Base-by-base conservation (phyloP, 2,888 invertebrate species). In the Lottia scabra region DNA sequence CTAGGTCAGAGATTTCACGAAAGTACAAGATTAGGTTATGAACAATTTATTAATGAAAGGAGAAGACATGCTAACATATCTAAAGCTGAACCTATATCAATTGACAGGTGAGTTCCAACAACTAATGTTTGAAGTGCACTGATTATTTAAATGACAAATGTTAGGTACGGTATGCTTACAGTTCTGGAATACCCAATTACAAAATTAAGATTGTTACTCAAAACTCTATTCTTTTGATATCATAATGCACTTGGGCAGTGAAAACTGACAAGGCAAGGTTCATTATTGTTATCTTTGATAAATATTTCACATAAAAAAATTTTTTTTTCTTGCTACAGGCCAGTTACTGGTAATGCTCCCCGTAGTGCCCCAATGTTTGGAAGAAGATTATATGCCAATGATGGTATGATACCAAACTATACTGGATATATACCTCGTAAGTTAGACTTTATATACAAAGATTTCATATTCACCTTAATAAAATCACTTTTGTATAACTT, bases 361-460 rank as follows among this genome's bases (percentile, higher is more conserved):
- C 56, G 56, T 13, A 68, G 72, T 26, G 68, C 63, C 4, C 62
- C 65, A 15, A 48, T 46, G 65, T 71, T 66, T 63, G 78, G 74
- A 65, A 74, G 82, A 65, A 76, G 88, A 16, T 68, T 89, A 27
- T 89, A 88, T 70, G 70, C 79, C 30, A 78, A 78, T n/a, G 86
- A 86, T 69, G 90, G 90, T 6, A 90, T 90, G 90, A 85, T 89
- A 26, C 90, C 90, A 10, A 86, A 86, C 75, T 90, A 90, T 79
- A 90, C 89, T 6, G 90, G 89, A 74, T 88, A 88, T 75, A 82
- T 88, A 30, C 89, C 88, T 70, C 86, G 89, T 89, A 82, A 83
- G 88, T 81, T 26, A 16, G 48, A 12, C 2, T 23, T 13, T 10
- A 23, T 10, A 56, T 8, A 38, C 38, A 6, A 38, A 6, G 10